Evolutionary conservation across 2,888 invertebrate genomes (phyloP).

Genomic region (Drosophila paucipuncta): DNA sequence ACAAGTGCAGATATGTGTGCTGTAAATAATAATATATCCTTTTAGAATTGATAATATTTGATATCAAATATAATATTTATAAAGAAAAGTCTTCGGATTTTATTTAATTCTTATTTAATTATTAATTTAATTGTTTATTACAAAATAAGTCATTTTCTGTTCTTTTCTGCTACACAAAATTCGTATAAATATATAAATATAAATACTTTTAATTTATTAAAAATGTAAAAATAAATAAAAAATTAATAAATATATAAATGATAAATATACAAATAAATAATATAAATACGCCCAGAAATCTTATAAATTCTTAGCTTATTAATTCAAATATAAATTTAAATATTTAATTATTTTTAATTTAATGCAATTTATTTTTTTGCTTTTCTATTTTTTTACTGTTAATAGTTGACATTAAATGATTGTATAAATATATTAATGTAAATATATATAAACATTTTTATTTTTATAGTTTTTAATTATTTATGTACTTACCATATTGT

Average conservation of each 20-base stretch:
- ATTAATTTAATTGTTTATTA: not conserved
- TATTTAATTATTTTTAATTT: too few relatives aligned
- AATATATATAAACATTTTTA: not conserved
- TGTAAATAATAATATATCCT: slow-evolving; percentile 23
- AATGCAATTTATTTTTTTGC: too few relatives aligned
- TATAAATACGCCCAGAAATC: too few relatives aligned
- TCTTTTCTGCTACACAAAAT: not conserved
- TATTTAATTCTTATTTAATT: not conserved
- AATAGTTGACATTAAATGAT: too few relatives aligned
- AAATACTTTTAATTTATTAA: too few relatives aligned
- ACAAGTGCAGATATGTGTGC: slow-evolving; percentile 50
- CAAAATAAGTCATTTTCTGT: not conserved
- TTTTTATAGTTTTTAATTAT: not conserved
- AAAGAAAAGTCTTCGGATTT: not conserved
- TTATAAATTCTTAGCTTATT: too few relatives aligned
- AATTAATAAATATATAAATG: not conserved
- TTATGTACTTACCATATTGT: slow-evolving; percentile 43
- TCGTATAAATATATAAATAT: not conserved
- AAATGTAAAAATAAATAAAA: too few relatives aligned
- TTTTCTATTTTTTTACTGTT: too few relatives aligned
- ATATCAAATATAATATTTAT: not conserved
- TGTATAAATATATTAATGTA: not conserved
- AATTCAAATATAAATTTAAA: too few relatives aligned
- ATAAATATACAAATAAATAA: not conserved
- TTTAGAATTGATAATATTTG: not conserved